phyloP scores from a whole-genome alignment of 2,888 invertebrate genomes.

The Emesis russula region DNA sequence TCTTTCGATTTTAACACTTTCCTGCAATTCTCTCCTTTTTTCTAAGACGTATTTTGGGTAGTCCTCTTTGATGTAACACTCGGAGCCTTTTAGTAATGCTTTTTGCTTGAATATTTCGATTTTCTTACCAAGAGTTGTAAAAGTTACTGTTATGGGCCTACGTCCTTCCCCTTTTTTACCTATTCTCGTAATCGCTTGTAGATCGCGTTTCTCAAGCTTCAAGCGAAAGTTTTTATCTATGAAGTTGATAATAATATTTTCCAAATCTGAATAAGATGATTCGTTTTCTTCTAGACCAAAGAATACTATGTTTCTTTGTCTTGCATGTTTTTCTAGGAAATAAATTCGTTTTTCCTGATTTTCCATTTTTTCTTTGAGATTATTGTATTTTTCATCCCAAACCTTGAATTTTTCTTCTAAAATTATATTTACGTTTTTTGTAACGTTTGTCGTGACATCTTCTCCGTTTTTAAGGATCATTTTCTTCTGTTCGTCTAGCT shows the following conservation, averaged over 20 bases:
- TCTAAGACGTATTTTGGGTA: background rate
- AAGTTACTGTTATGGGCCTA: constrained; percentile 12
- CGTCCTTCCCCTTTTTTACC: constrained; percentile 27
- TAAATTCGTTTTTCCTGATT: constrained; percentile 31
- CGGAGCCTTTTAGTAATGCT: background rate
- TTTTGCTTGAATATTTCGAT: constrained; percentile 22
- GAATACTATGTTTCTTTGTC: constrained; percentile 16
- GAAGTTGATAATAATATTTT: background rate
- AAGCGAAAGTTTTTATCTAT: no score
- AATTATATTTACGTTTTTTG: background rate
- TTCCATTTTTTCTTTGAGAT: background rate
- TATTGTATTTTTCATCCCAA: background rate
- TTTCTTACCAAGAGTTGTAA: constrained; percentile 9
- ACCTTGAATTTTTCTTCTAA: constrained; percentile 1
- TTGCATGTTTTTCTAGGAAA: constrained; percentile 19
- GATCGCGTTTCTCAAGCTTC: background rate
- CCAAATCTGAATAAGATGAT: background rate
- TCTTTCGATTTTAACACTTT: background rate
- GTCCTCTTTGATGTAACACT: background rate
- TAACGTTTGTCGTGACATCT: constrained; percentile 12
- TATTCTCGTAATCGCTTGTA: constrained; percentile 25
- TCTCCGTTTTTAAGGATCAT: background rate
- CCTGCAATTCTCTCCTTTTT: background rate
- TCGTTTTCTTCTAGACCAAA: background rate
- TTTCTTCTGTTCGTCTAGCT: constrained; percentile 28